phyloP scores from a whole-genome alignment of 2,113 vertebrate genomes.

The Scalopus aquaticus region DNA sequence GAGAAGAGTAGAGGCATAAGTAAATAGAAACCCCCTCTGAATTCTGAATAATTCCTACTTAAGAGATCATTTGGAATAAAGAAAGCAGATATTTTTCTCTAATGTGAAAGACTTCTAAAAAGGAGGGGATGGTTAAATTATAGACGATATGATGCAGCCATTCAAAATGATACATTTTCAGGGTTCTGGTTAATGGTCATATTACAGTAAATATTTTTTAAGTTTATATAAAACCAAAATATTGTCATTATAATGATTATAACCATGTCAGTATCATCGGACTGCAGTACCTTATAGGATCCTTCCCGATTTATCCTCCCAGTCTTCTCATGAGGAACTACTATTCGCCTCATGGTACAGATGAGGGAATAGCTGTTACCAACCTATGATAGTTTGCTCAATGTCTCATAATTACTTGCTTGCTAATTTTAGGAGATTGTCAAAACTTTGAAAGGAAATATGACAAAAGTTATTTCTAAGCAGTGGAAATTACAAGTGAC shows the following conservation, averaged over 20 bases:
- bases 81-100: neutral
- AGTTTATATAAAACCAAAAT: neutral
- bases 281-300: neutral
- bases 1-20: neutral
- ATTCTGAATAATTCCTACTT: conserved; percentile 21
- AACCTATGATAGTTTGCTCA: neutral
- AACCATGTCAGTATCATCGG: neutral
- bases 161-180: neutral
- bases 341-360: neutral
- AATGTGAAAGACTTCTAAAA: neutral
- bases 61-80: conserved; percentile 8
- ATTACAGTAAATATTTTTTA: neutral
- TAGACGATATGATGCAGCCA: neutral
- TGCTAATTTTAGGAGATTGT: neutral
- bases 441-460: neutral
- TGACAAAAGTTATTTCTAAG: conserved; percentile 4
- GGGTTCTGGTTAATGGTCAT: neutral
- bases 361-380: neutral
- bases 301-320: neutral
- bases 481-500: neutral
- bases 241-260: neutral
- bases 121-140: neutral
- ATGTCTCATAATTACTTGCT: neutral
- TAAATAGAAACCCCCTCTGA: neutral
- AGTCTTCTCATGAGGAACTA: neutral